Evolutionary conservation across 35 echinoderm and acorn worm genomes (phyloP).

Genomic region (Lytechinus variegatus): DNA sequence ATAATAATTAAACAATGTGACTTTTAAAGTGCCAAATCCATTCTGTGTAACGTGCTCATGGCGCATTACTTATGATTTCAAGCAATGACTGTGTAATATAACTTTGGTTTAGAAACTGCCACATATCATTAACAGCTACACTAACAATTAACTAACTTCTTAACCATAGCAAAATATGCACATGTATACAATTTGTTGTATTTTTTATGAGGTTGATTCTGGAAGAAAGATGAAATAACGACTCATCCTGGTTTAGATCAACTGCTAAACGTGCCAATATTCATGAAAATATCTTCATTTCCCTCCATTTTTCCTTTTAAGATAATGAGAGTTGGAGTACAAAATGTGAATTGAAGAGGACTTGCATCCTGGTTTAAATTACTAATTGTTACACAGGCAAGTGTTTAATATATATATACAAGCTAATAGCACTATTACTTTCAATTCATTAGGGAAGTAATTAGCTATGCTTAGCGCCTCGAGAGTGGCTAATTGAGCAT

Average conservation of each 20-base stretch:
- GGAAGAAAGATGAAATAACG: neutral
- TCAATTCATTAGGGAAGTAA: neutral
- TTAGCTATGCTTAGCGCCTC: neutral
- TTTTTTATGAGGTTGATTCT: neutral
- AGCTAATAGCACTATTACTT: neutral
- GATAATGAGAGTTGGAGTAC: too few relatives aligned
- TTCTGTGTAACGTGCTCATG: too few relatives aligned
- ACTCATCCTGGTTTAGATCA: neutral
- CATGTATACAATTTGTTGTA: neutral
- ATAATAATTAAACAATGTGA: too few relatives aligned
- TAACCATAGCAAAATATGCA: neutral
- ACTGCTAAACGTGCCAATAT: neutral
- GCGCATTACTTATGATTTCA: too few relatives aligned
- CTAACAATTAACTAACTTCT: neutral
- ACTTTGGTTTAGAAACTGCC: neutral
- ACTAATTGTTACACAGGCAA: too few relatives aligned
- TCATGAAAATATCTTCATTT: neutral
- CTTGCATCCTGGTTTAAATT: too few relatives aligned
- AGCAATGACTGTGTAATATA: too few relatives aligned
- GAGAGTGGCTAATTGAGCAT: neutral
- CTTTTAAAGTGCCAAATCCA: too few relatives aligned
- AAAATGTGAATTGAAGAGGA: too few relatives aligned
- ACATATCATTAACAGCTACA: too few relatives aligned
- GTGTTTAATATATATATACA: neutral
- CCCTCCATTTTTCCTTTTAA: too few relatives aligned